phyloP scores from a whole-genome alignment of 2,797 vertebrate genomes.

The Holocentrus rufus region DNA sequence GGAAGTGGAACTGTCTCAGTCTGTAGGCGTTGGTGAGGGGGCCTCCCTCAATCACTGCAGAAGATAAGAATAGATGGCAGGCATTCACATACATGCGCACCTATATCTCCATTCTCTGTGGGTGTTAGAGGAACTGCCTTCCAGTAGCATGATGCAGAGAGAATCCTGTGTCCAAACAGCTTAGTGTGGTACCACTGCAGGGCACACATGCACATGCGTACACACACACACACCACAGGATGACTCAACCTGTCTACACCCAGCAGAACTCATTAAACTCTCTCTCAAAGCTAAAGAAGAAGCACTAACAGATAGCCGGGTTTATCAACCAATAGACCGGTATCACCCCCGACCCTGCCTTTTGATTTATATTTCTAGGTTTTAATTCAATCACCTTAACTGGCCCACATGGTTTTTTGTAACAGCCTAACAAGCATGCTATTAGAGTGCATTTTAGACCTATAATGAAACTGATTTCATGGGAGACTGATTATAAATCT shows the following conservation, averaged over 20 bases:
- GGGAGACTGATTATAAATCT: not conserved
- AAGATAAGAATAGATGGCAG: constrained; percentile 3
- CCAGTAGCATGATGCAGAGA: constrained; percentile 1
- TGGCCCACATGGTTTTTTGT: not conserved
- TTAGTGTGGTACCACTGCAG: constrained; percentile 31
- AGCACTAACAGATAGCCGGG: not conserved
- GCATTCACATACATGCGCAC: not conserved
- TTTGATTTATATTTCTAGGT: not conserved
- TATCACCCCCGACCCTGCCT: too few species aligned
- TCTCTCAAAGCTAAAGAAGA: constrained; percentile 21
- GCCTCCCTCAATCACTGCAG: constrained; percentile 89
- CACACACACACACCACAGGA: constrained; percentile 4
- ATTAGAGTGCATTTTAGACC: not conserved
- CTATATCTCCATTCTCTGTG: not conserved
- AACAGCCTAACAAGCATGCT: not conserved
- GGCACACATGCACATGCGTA: constrained; percentile 1
- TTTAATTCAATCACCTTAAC: not conserved
- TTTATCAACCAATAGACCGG: too few species aligned
- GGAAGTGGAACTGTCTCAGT: constrained; percentile 97
- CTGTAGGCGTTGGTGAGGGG: constrained; percentile 90
- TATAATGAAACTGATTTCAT: not conserved
- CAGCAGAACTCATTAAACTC: constrained; percentile 19
- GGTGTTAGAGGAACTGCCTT: constrained; percentile 33
- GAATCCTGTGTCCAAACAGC: constrained; percentile 19
- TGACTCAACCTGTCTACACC: constrained; percentile 44